Conservation (phyloP, 1,140 invertebrate species). For the Platyscapa corneri region DNA sequence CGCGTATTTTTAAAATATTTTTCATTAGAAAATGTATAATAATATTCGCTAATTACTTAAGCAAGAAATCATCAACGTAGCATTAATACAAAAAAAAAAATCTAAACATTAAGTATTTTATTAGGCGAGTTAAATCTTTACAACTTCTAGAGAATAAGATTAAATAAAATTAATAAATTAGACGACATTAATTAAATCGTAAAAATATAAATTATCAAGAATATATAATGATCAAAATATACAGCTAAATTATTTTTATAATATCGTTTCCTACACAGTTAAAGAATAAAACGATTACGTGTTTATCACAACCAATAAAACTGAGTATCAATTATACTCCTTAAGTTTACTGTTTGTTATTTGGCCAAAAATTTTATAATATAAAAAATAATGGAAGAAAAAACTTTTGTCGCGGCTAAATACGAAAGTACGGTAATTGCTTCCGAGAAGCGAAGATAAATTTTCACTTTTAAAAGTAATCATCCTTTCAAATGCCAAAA, state of each 20-base stretch:
- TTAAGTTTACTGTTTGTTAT: not conserved
- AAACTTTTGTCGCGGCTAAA: not conserved
- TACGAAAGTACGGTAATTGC: not conserved
- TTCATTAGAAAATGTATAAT: not conserved
- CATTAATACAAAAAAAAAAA: not conserved
- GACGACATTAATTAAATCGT: not conserved
- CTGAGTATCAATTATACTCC: not conserved
- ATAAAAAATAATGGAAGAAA: not conserved
- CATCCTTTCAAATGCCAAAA: not conserved
- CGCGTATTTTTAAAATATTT: not conserved
- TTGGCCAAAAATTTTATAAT: not conserved
- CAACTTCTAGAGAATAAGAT: not conserved
- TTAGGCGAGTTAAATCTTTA: not conserved
- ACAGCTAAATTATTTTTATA: not conserved
- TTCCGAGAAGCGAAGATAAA: not conserved
- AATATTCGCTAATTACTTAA: not conserved
- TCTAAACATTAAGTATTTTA: not conserved
- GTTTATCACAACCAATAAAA: not conserved
- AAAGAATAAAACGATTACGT: not conserved
- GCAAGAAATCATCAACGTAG: not conserved
- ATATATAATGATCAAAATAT: not conserved
- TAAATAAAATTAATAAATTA: not conserved
- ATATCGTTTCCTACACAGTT: not conserved
- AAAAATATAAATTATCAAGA: not conserved
- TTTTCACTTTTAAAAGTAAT: conserved; percentile 8